Evolutionary conservation across 2,888 invertebrate genomes (phyloP).

Genomic region (Lithophane ornitopus): DNA sequence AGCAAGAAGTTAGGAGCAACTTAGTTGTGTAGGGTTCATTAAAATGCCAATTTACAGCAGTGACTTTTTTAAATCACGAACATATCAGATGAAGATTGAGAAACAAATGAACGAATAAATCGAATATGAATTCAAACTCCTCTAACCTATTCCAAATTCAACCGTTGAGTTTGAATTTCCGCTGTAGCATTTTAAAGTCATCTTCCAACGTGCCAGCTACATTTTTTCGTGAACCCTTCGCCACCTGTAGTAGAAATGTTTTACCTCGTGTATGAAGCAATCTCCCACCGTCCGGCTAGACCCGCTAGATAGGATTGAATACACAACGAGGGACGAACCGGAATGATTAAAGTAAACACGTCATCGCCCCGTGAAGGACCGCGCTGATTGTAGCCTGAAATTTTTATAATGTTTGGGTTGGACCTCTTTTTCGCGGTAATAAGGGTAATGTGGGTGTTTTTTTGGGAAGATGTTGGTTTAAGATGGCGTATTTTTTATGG

Average conservation of each 20-base stretch:
- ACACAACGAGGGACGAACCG: constrained; percentile 70
- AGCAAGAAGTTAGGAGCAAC: neutral
- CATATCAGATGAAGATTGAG: neutral
- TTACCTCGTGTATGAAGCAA: constrained; percentile 64
- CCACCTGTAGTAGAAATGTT: constrained; percentile 47
- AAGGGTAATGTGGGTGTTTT: constrained; percentile 41
- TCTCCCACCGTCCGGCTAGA: constrained; percentile 53
- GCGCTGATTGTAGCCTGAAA: constrained; percentile 73
- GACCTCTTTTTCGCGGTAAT: constrained; percentile 59
- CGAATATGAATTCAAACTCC: neutral
- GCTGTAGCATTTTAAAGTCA: constrained; percentile 26
- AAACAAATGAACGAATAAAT: neutral
- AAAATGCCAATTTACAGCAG: neutral
- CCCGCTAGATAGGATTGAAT: constrained; percentile 67
- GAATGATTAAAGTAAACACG: constrained; percentile 76
- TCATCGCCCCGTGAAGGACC: constrained; percentile 66
- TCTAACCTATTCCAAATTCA: constrained; percentile 17
- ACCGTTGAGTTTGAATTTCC: constrained; percentile 22
- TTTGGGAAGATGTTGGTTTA: constrained; percentile 11
- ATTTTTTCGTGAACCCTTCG: constrained; percentile 32
- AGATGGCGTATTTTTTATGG: constrained; percentile 21
- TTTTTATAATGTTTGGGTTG: constrained; percentile 69
- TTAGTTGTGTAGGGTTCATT: neutral
- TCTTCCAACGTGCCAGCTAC: constrained; percentile 4
- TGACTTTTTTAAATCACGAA: neutral